Percentiles rank a stretch among this genome's conserved stretches.
phyloP scores from a whole-genome alignment of 2,113 vertebrate species.

The Crotalus horridus region DNA sequence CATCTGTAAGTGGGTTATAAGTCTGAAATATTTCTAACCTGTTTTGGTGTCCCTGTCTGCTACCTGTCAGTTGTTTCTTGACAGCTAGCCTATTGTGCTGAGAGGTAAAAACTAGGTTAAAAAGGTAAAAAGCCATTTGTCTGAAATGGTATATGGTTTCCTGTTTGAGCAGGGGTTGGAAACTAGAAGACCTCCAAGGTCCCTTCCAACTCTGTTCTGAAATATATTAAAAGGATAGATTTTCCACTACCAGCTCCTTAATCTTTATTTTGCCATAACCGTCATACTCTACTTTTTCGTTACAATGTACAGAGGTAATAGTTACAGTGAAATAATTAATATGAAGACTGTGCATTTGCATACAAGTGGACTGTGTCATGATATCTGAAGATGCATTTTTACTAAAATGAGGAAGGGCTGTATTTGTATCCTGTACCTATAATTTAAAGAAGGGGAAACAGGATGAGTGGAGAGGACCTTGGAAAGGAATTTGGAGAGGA shows the following conservation, averaged over 20 bases:
- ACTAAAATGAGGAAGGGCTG: neutral
- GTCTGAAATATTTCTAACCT: neutral
- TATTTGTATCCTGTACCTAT: neutral
- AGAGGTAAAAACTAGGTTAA: neutral
- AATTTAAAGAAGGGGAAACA: neutral
- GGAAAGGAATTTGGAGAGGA: too few species aligned
- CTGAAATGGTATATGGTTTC: too few species aligned
- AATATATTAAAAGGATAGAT: neutral
- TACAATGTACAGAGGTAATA: neutral
- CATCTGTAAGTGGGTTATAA: neutral
- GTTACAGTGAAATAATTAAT: neutral
- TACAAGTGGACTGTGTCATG: neutral
- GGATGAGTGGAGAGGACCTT: neutral
- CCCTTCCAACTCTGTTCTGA: neutral
- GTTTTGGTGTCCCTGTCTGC: neutral
- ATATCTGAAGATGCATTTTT: neutral
- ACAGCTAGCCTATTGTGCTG: neutral
- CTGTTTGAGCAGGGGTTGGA: neutral
- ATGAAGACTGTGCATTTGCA: neutral
- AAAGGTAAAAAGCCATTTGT: too few species aligned
- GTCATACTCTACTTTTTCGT: neutral
- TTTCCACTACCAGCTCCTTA: too few species aligned
- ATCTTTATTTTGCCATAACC: neutral
- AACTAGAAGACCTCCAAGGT: neutral
- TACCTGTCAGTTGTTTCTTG: neutral